A percentile compares a stretch with the other conserved stretches of the same genome.
phyloP scores from a whole-genome alignment of 35 echinoderm and acorn worm genomes.

The Diadema setosum region DNA sequence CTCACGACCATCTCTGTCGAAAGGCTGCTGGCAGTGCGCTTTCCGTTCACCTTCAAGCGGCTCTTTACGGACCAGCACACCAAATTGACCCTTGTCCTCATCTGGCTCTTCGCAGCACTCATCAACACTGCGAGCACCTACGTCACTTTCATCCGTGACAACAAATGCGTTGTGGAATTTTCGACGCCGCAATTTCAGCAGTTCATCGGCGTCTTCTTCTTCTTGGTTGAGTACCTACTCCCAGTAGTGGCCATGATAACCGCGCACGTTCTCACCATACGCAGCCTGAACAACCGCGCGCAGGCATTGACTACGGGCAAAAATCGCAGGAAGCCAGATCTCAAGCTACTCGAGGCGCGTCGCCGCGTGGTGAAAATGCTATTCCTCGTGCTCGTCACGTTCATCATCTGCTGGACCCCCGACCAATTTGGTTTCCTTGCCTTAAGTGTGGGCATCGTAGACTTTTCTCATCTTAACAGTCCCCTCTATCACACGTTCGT shows the following conservation, averaged over 20 bases:
- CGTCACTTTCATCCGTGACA: constrained; percentile 1
- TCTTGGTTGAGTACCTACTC: constrained; percentile 68
- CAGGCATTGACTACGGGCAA: background rate
- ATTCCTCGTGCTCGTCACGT: constrained; percentile 79
- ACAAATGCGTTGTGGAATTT: constrained; percentile 35
- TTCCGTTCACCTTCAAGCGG: constrained; percentile 57
- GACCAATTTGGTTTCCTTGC: constrained; percentile 73
- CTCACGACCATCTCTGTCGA: constrained; percentile 80
- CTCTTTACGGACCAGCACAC: constrained; percentile 44
- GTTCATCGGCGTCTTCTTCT: constrained; percentile 53
- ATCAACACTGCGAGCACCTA: constrained; percentile 60
- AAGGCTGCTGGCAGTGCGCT: constrained; percentile 78
- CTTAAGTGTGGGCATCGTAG: constrained; percentile 62
- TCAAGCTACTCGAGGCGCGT: constrained; percentile 40
- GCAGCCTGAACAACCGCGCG: constrained; percentile 26
- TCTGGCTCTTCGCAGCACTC: constrained; percentile 43
- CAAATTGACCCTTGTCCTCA: background rate
- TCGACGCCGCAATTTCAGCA: constrained; percentile 14
- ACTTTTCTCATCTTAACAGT: constrained; percentile 35
- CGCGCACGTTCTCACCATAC: background rate
- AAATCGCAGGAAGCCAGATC: background rate
- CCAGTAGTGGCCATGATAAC: constrained; percentile 69
- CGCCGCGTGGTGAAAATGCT: constrained; percentile 80
- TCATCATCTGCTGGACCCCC: constrained; percentile 89
- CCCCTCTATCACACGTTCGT: constrained; percentile 67